Evolutionary conservation across 2,888 invertebrate genomes (phyloP).

Genomic region (Hedychridium roseum): DNA sequence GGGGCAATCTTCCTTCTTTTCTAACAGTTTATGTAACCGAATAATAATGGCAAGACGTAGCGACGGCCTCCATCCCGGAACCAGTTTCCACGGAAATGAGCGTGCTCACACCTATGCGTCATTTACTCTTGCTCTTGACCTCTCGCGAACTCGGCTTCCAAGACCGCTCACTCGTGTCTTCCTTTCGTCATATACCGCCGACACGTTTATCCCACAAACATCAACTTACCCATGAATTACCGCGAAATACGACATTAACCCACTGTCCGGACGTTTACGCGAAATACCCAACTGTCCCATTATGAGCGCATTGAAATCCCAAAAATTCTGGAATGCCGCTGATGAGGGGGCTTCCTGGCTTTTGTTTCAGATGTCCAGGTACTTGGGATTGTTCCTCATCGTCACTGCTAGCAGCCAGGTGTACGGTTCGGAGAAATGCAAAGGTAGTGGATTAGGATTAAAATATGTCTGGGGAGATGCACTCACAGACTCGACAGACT

Average conservation of each 20-base stretch:
- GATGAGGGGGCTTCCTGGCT: not conserved
- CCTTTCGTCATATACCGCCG: conserved; percentile 4
- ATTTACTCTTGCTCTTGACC: conserved; percentile 43
- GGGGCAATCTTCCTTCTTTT: no score
- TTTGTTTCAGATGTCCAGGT: conserved; percentile 50
- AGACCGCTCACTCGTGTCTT: conserved; percentile 18
- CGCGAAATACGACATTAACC: conserved; percentile 8
- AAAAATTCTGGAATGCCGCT: not conserved
- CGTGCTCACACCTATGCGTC: conserved; percentile 22
- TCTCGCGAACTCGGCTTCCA: conserved; percentile 34
- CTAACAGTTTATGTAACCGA: no score
- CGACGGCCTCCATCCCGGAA: not conserved
- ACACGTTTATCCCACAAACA: not conserved
- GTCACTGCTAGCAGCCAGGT: conserved; percentile 34
- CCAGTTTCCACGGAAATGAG: not conserved
- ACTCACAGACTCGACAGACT: conserved; percentile 77
- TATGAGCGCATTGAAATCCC: not conserved
- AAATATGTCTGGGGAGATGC: conserved; percentile 92
- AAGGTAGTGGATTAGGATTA: conserved; percentile 71
- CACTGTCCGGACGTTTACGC: conserved; percentile 5
- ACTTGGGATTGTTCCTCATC: conserved; percentile 45
- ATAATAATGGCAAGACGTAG: no score
- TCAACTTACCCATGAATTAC: not conserved
- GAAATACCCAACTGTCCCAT: not conserved
- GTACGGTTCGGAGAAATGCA: conserved; percentile 63